These are phyloP conservation scores for Xiphophorus birchmanni DNA, from an alignment of 2,797 vertebrate species.

Conservation along the genomic window DNA sequence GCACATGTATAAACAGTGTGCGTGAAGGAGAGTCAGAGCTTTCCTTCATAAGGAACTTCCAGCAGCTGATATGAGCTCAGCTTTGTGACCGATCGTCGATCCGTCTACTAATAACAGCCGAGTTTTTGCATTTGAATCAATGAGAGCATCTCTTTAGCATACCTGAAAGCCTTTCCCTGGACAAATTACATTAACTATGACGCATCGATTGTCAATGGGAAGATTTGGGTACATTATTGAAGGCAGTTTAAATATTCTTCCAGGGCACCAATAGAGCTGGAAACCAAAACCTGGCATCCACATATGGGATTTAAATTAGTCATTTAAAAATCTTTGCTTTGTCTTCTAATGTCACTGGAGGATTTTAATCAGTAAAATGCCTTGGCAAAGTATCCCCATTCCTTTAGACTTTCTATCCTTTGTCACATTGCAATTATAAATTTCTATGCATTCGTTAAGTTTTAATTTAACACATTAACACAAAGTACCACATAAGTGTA, in stretches of 20 bases:
- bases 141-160: constrained; percentile 51
- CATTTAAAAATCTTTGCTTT: not conserved
- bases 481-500: not conserved
- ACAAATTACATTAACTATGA: constrained; percentile 57
- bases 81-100: constrained; percentile 32
- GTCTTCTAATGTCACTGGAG: not conserved
- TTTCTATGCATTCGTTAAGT: not conserved
- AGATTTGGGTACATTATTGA: constrained; percentile 38
- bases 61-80: constrained; percentile 19
- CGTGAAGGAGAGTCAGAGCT: not conserved
- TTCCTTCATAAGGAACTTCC: not conserved
- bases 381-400: not conserved
- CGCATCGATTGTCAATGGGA: constrained; percentile 49
- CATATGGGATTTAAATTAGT: not conserved
- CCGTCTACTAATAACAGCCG: constrained; percentile 30
- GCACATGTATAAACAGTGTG: not conserved
- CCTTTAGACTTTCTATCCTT: not conserved
- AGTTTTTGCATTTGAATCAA: constrained; percentile 50
- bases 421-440: not conserved
- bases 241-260: constrained; percentile 23
- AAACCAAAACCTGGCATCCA: not conserved
- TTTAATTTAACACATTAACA: not conserved
- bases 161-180: constrained; percentile 27
- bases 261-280: constrained; percentile 1
- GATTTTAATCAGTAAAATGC: not conserved